Evolutionary conservation across 2,113 vertebrate genomes (phyloP), one percentile per base, ranked within the genome.

Genomic region (Nannobrachium achirus): DNA sequence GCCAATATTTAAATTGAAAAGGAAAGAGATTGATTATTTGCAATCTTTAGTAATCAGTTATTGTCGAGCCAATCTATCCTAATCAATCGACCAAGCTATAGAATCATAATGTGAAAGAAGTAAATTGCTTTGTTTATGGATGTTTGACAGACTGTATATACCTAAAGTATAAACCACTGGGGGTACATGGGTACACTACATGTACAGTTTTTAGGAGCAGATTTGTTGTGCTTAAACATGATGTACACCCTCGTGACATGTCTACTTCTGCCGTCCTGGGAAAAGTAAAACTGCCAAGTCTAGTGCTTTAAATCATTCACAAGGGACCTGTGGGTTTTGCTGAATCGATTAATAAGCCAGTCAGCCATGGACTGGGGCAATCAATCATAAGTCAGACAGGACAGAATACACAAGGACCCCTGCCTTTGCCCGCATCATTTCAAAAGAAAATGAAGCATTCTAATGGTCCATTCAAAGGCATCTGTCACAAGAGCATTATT

Each of bases 261-360:
- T 72, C 53, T 44, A 42, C 39, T 41, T 25, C 51, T 80, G 72
- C 52, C 49, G 56, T 69, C 45, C 13, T 25, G 51, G 67, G 42
- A 56, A 68, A 69, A 79, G 63, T 56, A 46, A 63, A 69, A 66
- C 69, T 52, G n/a, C 10, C 59, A 58, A 48, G 60, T 66, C 59
- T 58, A 48, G 60, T 66, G 63, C 64, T 76, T 75, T 58, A 84
- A 83, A 74, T 76, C 73, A 59, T 69, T 76, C 66, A 62, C 70
- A 16, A 55, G 73, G 78, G 79, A 88, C 74, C 57, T 50, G 4
- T 13, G 56, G 68, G 72, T 86, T 88, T 73, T 64, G 63, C 78
- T 14, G 72, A 84, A 91, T 88, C 84, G 67, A 89, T 90, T 89
- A 86, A 89, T 89, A 88, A 90, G 71, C 79, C 69, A 76, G 79